phyloP scores from a whole-genome alignment of 2,888 invertebrate genomes.

The Drosophila mulleri region DNA sequence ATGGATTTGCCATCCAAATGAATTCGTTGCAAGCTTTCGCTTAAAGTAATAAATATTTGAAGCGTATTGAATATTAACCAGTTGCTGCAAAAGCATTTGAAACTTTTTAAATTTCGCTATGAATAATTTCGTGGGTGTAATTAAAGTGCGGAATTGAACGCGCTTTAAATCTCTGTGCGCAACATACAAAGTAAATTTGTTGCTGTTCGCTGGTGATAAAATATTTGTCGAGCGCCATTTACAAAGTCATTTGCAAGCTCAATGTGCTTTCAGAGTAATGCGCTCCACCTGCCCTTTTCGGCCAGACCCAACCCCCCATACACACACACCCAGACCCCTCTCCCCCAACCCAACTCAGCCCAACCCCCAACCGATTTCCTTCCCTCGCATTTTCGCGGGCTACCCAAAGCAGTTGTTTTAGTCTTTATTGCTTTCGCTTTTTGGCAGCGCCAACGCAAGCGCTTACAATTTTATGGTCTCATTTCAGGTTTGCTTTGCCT shows the following conservation, averaged over 20 bases:
- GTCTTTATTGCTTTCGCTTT: constrained; percentile 68
- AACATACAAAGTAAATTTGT: constrained; percentile 64
- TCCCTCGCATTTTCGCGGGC: neutral
- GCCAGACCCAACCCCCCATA: neutral
- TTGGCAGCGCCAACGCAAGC: constrained; percentile 36
- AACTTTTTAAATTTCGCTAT: constrained; percentile 16
- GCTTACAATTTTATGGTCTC: constrained; percentile 69
- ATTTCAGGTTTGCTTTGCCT: constrained; percentile 51
- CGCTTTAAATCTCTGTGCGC: constrained; percentile 20
- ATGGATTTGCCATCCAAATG: too few relatives aligned
- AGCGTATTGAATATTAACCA: constrained; percentile 12
- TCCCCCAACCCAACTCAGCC: neutral
- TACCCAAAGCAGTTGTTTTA: constrained; percentile 63
- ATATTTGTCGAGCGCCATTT: constrained; percentile 78
- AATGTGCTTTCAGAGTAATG: constrained; percentile 75
- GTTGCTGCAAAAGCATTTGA: constrained; percentile 7
- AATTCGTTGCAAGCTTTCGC: neutral
- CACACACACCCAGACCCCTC: neutral
- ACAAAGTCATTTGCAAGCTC: constrained; percentile 79
- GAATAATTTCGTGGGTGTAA: constrained; percentile 37
- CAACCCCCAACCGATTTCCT: neutral
- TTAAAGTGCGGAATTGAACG: constrained; percentile 24
- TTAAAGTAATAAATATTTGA: constrained; percentile 10
- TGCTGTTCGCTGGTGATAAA: constrained; percentile 71
- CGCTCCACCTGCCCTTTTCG: constrained; percentile 66